Percentiles rank a stretch among this genome's conserved stretches.
Evolutionary conservation across 2,113 vertebrate species (phyloP).

Genomic region (Tragelaphus imberbis): DNA sequence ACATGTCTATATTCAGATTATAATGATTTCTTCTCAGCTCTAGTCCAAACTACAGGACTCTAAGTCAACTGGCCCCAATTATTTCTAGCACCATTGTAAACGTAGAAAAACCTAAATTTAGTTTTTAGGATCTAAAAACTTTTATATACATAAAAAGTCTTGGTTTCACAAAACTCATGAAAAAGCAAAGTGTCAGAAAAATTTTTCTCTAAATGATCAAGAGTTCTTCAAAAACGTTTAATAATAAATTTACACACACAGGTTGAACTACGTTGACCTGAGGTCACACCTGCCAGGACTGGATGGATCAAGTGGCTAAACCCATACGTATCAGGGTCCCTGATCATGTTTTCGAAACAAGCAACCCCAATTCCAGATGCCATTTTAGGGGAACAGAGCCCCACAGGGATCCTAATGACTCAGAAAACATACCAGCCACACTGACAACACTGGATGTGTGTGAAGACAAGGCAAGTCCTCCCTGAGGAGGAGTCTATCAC

Average conservation of each 20-base stretch:
- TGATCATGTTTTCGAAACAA: background rate
- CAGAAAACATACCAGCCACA: background rate
- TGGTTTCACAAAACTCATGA: constrained; percentile 8
- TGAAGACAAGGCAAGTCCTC: background rate
- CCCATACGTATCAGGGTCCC: background rate
- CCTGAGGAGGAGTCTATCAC: background rate
- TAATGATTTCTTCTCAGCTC: background rate
- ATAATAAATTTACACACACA: background rate
- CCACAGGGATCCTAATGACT: background rate
- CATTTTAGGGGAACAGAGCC: background rate
- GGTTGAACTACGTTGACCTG: background rate
- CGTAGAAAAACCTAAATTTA: background rate
- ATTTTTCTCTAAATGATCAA: constrained; percentile 1
- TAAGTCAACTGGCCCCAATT: background rate
- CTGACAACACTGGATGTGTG: background rate
- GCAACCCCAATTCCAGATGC: constrained; percentile 10
- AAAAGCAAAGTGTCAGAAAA: constrained; percentile 3
- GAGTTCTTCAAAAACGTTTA: background rate
- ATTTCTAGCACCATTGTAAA: background rate
- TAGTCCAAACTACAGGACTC: background rate
- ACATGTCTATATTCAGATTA: background rate
- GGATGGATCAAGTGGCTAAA: background rate
- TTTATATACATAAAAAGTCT: background rate
- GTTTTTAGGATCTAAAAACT: background rate
- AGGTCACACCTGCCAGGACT: background rate